These are phyloP conservation scores for Heliothis peltigera DNA, from an alignment of 2,888 invertebrate species.

Conservation along the genomic window DNA sequence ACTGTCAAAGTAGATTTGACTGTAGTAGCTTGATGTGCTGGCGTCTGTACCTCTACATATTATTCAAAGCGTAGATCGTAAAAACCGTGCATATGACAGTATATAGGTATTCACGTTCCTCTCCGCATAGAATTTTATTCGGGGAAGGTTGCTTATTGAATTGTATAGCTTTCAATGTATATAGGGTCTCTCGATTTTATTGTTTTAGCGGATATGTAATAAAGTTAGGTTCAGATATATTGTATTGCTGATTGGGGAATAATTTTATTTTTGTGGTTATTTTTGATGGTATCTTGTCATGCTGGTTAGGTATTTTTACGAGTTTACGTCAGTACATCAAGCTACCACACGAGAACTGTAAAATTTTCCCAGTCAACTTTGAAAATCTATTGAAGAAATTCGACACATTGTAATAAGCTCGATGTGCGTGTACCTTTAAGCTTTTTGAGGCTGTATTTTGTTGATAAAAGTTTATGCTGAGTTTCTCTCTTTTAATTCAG, in stretches of 20 bases:
- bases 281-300: not conserved
- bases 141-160: slow-evolving; percentile 37
- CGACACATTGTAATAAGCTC: no score
- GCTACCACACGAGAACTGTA: no score
- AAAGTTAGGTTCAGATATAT: slow-evolving; percentile 15
- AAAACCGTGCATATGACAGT: not conserved
- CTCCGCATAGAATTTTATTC: slow-evolving; percentile 22
- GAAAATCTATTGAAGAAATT: no score
- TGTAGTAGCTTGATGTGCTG: no score
- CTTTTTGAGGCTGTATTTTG: no score
- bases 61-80: not conserved
- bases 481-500: no score
- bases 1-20: no score
- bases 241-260: slow-evolving; percentile 5
- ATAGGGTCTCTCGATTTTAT: slow-evolving; percentile 35
- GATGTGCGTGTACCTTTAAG: no score
- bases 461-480: no score
- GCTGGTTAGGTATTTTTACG: not conserved
- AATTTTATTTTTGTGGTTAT: slow-evolving; percentile 20
- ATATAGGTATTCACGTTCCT: slow-evolving; percentile 2
- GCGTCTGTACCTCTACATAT: no score
- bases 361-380: no score
- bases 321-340: no score
- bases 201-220: slow-evolving; percentile 31
- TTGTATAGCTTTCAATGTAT: slow-evolving; percentile 40